Percentiles rank a stretch among this genome's conserved stretches.
phyloP scores from a whole-genome alignment of 2,113 vertebrate genomes.

The Noturus placidus region DNA sequence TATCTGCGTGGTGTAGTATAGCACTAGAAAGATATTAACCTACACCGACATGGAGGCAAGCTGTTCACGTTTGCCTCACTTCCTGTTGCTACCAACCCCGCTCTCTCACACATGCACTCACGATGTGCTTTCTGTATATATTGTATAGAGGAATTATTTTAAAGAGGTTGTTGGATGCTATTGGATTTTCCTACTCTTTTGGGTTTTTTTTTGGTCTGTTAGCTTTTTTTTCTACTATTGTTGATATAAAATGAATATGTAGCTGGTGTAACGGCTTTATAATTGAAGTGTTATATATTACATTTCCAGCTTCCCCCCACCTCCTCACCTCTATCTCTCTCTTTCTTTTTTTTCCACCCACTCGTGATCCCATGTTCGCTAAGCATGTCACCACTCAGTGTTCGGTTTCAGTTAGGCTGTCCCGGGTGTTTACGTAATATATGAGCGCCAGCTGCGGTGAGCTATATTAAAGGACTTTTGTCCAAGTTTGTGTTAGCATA shows the following conservation, averaged over 20 bases:
- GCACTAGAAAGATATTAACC: slow-evolving; percentile 54
- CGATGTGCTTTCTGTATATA: slow-evolving; percentile 85
- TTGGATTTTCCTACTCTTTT: slow-evolving; percentile 61
- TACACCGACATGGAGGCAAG: slow-evolving; percentile 40
- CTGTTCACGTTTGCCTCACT: slow-evolving; percentile 42
- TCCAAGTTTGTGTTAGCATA: background rate
- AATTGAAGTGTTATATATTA: slow-evolving; percentile 45
- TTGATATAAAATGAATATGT: slow-evolving; percentile 73
- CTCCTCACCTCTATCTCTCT: background rate
- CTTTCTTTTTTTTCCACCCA: background rate
- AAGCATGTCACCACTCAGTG: slow-evolving; percentile 32
- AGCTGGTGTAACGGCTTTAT: slow-evolving; percentile 68
- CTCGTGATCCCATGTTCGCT: background rate
- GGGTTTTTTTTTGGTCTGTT: slow-evolving; percentile 60
- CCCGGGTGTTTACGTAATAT: background rate
- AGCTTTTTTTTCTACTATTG: slow-evolving; percentile 73
- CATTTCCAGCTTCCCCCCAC: background rate
- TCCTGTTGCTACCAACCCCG: slow-evolving; percentile 23
- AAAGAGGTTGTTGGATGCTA: slow-evolving; percentile 78
- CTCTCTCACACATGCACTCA: slow-evolving; percentile 55
- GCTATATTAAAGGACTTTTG: background rate
- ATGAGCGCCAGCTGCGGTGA: background rate
- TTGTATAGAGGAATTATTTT: slow-evolving; percentile 94
- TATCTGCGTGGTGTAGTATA: slow-evolving; percentile 50
- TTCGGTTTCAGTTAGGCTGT: background rate